A percentile compares a stretch with the other conserved stretches of the same genome.
phyloP scores from a whole-genome alignment of 1,140 invertebrate species.

The Himalopsyche phryganea region DNA sequence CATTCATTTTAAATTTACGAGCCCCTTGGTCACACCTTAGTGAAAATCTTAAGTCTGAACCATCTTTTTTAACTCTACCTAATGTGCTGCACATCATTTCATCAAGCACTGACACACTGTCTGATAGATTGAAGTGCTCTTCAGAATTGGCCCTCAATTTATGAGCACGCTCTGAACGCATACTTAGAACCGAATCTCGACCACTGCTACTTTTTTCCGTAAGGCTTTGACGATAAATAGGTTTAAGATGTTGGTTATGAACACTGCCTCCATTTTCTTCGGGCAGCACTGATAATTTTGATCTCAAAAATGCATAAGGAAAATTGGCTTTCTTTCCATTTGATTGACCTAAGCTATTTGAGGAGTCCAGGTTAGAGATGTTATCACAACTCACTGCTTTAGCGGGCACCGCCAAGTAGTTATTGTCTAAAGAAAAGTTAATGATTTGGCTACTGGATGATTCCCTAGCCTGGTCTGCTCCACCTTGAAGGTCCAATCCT shows the following conservation, averaged over 20 bases:
- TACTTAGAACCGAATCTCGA: slow-evolving; percentile 44
- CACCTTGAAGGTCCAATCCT: slow-evolving; percentile 63
- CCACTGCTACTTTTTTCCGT: slow-evolving; percentile 49
- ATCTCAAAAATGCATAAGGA: slow-evolving; percentile 74
- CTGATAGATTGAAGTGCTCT: slow-evolving; percentile 50
- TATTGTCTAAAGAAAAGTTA: slow-evolving; percentile 40
- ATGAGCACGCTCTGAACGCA: slow-evolving; percentile 37
- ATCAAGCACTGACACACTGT: slow-evolving; percentile 48
- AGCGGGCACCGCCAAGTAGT: slow-evolving; percentile 48
- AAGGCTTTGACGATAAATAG: slow-evolving; percentile 48
- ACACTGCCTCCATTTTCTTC: slow-evolving; percentile 63
- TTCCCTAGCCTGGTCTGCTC: slow-evolving; percentile 43
- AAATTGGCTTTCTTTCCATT: slow-evolving; percentile 62
- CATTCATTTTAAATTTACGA: slow-evolving; percentile 41
- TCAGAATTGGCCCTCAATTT: slow-evolving; percentile 42
- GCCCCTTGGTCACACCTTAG: slow-evolving; percentile 32
- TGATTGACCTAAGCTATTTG: slow-evolving; percentile 38
- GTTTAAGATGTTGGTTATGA: slow-evolving; percentile 49
- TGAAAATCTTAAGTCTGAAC: slow-evolving; percentile 44
- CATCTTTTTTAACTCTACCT: slow-evolving; percentile 40
- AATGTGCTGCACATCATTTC: slow-evolving; percentile 41
- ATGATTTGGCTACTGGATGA: slow-evolving; percentile 24
- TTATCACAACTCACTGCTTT: slow-evolving; percentile 64
- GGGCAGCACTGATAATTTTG: slow-evolving; percentile 68
- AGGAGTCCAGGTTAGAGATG: slow-evolving; percentile 53